These are phyloP conservation scores for Morinoia aosen DNA, from an alignment of 2,888 invertebrate species.

Conservation along the genomic window DNA sequence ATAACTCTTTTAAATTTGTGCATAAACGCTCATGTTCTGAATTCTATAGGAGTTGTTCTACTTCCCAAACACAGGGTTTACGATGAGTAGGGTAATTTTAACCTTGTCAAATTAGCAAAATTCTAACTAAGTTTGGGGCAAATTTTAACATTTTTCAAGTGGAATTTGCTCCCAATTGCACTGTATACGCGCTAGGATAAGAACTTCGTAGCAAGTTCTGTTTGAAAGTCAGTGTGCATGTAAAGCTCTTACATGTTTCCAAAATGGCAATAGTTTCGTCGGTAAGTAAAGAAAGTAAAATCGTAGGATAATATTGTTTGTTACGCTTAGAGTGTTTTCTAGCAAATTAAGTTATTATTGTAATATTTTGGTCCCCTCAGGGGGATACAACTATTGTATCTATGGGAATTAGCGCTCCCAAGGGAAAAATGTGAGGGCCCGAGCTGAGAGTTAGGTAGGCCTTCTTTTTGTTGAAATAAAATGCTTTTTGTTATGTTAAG, in stretches of 20 bases:
- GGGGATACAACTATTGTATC: too few relatives aligned
- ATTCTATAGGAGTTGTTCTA: not conserved
- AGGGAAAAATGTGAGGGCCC: too few relatives aligned
- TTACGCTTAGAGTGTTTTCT: not conserved
- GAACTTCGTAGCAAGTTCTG: not conserved
- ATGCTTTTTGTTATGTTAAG: too few relatives aligned
- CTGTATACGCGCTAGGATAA: not conserved
- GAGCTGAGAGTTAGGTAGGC: too few relatives aligned
- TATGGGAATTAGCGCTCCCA: too few relatives aligned
- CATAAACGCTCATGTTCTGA: not conserved
- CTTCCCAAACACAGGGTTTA: not conserved
- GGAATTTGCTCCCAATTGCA: not conserved
- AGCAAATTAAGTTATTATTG: not conserved
- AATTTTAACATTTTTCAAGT: not conserved
- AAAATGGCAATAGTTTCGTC: not conserved
- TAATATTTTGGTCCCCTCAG: not conserved
- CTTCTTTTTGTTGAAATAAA: too few relatives aligned
- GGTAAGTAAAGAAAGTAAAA: not conserved
- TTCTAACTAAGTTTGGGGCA: not conserved
- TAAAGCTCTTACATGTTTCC: not conserved
- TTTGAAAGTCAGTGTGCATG: not conserved
- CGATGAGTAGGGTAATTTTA: too few relatives aligned
- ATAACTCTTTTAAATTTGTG: too few relatives aligned
- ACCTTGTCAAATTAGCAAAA: too few relatives aligned
- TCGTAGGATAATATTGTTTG: not conserved